Base-by-base conservation (phyloP, 2,113 vertebrate species). In the Lethenteron camtschaticum region DNA sequence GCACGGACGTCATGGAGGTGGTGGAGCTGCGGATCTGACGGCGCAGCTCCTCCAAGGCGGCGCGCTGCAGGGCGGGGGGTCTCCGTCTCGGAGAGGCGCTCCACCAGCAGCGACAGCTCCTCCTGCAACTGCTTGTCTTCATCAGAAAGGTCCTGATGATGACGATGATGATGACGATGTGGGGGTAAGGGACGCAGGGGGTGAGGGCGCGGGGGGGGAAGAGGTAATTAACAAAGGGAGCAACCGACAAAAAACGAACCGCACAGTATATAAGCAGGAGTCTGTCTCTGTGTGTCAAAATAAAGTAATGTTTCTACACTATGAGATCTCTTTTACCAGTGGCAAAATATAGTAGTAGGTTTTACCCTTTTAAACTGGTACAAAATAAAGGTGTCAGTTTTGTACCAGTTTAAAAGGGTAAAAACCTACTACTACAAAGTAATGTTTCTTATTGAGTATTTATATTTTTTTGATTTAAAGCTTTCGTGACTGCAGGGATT, bases 1-100 rank as follows among this genome's bases (percentile, higher is more conserved):
- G 92, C 60, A 99, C 94, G 0, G 94, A 99, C n/a, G 94, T 99
- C 94, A 99, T 99, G 72, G 92, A 99, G 16, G 92, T 99, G 58
- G 92, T 99, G 57, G 92, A 96, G 11, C 90, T 95, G 20, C 94
- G 89, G 69, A 99, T 99, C 73, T 79, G 89, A 70, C 90, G 82
- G 10, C 94, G 84, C 68, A 96, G 79, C 74, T 96, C 94, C 75
- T 96, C 94, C 73, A 96, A 73, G 1, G 92, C 89, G 1, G 87
- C 83, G 13, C 78, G 85, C 73, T 96, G 82, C 13, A 99, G 78
- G 1, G 79, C 81, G 0, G 82, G 81, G n/a, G 75, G 95, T 82
- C 56, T 85, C 82, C 74, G 96, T 90, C 91, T 99, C 94, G 79
- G 83, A 75, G 4, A 99, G 74, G 73, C 92, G 83, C 68, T 99